These are phyloP conservation scores for Palythoa grandis DNA, from an alignment of 92 coral and sea anemone species.

Conservation along the genomic window DNA sequence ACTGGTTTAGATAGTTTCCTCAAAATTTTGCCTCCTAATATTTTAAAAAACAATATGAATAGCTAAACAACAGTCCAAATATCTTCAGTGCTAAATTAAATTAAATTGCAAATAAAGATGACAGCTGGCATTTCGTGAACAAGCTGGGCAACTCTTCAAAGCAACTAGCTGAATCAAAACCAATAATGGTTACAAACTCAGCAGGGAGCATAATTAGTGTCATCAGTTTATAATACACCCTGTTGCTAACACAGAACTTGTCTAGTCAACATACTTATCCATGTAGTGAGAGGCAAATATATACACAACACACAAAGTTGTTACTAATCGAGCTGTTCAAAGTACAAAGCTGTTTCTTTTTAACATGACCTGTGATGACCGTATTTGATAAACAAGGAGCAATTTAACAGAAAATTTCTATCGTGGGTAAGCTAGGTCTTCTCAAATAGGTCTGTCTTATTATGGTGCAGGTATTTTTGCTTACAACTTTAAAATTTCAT, in stretches of 20 bases:
- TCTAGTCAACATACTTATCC: neutral
- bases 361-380: neutral
- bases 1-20: neutral
- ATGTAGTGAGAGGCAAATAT: neutral
- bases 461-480: too few species aligned
- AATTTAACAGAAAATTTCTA: neutral
- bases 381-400: neutral
- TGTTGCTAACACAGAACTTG: neutral
- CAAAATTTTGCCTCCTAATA: neutral
- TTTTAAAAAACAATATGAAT: neutral
- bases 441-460: too few species aligned
- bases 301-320: neutral
- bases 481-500: too few species aligned
- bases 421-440: too few species aligned
- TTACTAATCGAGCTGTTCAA: neutral
- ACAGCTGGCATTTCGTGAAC: neutral
- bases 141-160: constrained; percentile 13
- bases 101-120: neutral
- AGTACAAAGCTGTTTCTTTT: neutral
- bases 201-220: constrained; percentile 2
- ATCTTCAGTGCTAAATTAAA: neutral
- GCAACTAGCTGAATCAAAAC: neutral
- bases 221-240: neutral
- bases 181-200: constrained; percentile 10
- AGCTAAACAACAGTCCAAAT: neutral